phyloP scores from a whole-genome alignment of 2,113 vertebrate genomes.

The Euleptes europaea region DNA sequence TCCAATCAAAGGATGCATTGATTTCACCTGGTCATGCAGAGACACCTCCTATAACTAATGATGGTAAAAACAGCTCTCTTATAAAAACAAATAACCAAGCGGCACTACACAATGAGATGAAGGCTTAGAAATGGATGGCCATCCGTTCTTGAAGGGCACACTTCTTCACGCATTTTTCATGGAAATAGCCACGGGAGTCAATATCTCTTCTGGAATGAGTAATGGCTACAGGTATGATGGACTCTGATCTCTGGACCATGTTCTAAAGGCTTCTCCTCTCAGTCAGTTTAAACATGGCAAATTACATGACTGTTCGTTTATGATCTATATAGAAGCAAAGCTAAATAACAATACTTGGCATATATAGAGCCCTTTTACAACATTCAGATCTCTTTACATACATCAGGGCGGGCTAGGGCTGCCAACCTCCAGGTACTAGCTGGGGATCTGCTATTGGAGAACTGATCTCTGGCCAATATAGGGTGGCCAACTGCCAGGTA shows the following conservation, averaged over 20 bases:
- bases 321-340: not conserved
- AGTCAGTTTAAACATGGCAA: not conserved
- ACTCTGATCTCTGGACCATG: not conserved
- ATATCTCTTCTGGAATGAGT: not conserved
- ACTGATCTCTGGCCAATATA: no score
- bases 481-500: no score
- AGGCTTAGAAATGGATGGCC: slow-evolving; percentile 25
- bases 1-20: slow-evolving; percentile 51
- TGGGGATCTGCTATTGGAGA: no score
- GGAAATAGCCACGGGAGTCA: slow-evolving; percentile 17
- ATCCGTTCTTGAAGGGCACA: slow-evolving; percentile 25
- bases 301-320: not conserved
- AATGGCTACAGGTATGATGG: not conserved
- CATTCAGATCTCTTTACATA: no score
- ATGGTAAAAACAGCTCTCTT: slow-evolving; percentile 15
- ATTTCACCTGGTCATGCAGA: slow-evolving; percentile 39
- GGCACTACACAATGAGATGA: slow-evolving; percentile 10
- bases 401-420: no score
- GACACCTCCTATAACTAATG: slow-evolving; percentile 42
- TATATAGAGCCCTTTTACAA: no score
- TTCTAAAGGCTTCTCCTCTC: not conserved
- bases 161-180: slow-evolving; percentile 18
- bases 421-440: no score
- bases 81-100: slow-evolving; percentile 41
- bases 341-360: not conserved